A percentile compares a stretch with the other conserved stretches of the same genome.
Evolutionary conservation across 2,113 vertebrate genomes (phyloP).

Genomic region (Apus apus): DNA sequence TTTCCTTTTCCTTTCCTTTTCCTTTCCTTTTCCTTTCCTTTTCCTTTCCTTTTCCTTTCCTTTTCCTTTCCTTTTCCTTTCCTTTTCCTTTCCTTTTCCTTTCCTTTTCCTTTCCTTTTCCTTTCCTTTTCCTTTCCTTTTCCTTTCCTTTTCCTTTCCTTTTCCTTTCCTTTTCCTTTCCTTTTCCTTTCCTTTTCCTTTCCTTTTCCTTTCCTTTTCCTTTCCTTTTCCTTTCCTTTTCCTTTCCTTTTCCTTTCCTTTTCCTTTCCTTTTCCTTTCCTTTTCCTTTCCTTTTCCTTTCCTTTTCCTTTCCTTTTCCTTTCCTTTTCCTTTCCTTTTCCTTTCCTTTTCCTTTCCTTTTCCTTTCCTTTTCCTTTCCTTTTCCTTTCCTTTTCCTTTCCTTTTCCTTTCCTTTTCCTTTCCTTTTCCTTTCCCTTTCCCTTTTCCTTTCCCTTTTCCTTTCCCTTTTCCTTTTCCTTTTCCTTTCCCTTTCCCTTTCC

Average conservation of each 20-base stretch:
- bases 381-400: neutral
- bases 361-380: neutral
- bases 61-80: neutral
- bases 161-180: neutral
- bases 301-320: neutral
- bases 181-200: neutral
- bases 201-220: neutral
- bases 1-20: neutral
- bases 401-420: neutral
- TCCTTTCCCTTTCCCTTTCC: neutral
- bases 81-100: neutral
- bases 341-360: neutral
- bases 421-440: neutral
- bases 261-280: neutral
- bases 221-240: neutral
- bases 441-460: too few relatives aligned
- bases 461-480: neutral
- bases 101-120: neutral
- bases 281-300: neutral
- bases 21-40: neutral
- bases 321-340: neutral
- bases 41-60: neutral
- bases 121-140: neutral
- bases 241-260: neutral
- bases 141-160: neutral